Conservation (phyloP, 2,113 vertebrate genomes). For the Lathamus discolor region DNA sequence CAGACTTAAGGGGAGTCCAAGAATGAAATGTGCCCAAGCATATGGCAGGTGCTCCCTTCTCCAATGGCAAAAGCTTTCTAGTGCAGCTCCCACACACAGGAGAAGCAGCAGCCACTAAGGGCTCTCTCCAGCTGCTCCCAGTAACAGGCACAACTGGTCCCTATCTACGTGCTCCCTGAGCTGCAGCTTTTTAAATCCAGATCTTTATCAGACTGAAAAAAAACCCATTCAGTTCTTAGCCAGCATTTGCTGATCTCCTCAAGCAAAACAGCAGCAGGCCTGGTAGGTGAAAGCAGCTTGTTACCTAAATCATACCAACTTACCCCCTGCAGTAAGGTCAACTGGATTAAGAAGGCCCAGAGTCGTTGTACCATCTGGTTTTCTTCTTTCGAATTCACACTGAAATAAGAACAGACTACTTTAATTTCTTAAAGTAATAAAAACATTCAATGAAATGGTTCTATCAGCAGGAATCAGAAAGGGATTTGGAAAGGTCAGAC, state of each 20-base stretch:
- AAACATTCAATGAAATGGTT: neutral
- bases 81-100: neutral
- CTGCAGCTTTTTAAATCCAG: neutral
- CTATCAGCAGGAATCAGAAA: neutral
- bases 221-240: neutral
- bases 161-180: fast-evolving
- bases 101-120: neutral
- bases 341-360: slow-evolving; percentile 89
- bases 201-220: neutral
- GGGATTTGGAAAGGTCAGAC: neutral
- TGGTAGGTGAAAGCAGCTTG: neutral
- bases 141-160: neutral
- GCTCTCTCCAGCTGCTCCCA: neutral
- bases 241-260: neutral
- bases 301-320: neutral
- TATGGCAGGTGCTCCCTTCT: neutral
- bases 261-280: neutral
- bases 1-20: neutral
- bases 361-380: slow-evolving; percentile 91
- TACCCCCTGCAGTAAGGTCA: slow-evolving; percentile 87
- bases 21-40: neutral
- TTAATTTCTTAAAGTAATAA: neutral
- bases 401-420: slow-evolving; percentile 61
- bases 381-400: slow-evolving; percentile 91
- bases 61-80: neutral